Conservation (phyloP, 2,888 invertebrate species). For the Oscheius sp. region DNA sequence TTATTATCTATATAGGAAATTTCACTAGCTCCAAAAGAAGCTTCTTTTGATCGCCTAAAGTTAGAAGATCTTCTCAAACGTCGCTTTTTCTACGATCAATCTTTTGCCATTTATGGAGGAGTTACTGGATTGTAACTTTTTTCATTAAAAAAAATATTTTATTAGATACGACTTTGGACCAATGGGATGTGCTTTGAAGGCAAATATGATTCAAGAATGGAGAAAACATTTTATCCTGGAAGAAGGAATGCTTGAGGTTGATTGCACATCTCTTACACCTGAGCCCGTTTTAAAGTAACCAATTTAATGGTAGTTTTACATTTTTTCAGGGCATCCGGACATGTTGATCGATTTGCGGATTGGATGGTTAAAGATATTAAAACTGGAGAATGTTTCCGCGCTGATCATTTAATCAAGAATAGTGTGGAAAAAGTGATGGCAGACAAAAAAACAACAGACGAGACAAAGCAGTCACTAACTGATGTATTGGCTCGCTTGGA, state of each 20-base stretch:
- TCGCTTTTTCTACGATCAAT: slow-evolving; percentile 96
- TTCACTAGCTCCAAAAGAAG: slow-evolving; percentile 76
- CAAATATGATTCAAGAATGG: slow-evolving; percentile 87
- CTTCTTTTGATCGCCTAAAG: slow-evolving; percentile 85
- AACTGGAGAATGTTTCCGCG: slow-evolving; percentile 94
- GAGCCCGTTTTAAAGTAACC: slow-evolving; percentile 88
- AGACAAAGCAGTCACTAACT: slow-evolving; percentile 79
- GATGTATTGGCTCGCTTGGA: slow-evolving; percentile 80
- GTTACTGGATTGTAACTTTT: slow-evolving; percentile 60
- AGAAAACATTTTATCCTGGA: slow-evolving; percentile 93
- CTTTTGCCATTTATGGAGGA: slow-evolving; percentile 99
- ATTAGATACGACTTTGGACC: slow-evolving; percentile 89
- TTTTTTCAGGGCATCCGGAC: slow-evolving; percentile 90
- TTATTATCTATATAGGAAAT: slow-evolving; percentile 76
- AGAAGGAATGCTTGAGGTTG: slow-evolving; percentile 98
- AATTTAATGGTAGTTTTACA: not conserved
- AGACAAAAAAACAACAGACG: slow-evolving; percentile 83
- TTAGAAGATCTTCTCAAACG: slow-evolving; percentile 97
- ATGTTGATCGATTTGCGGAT: slow-evolving; percentile 98
- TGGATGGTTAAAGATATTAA: slow-evolving; percentile 97
- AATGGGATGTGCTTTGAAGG: slow-evolving; percentile 97
- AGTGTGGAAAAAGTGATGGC: slow-evolving; percentile 55
- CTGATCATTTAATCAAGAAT: slow-evolving; percentile 93
- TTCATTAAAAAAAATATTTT: not conserved
- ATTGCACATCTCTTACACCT: slow-evolving; percentile 95